Evolutionary conservation across 2,113 vertebrate species (phyloP).

Genomic region (Ceyx melanurus): DNA sequence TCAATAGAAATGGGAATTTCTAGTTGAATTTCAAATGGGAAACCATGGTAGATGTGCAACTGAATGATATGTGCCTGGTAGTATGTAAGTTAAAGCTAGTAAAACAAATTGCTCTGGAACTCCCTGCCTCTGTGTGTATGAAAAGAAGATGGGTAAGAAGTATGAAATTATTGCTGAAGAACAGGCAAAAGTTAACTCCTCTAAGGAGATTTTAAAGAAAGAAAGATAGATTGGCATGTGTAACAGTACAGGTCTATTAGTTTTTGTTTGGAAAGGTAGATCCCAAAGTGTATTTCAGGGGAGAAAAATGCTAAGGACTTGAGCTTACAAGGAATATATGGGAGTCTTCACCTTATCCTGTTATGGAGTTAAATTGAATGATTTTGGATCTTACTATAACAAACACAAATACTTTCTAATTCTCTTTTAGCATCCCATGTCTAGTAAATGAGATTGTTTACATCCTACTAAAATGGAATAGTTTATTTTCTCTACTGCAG

Average conservation of each 20-base stretch:
- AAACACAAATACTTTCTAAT: neutral
- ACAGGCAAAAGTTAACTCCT: neutral
- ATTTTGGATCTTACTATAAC: neutral
- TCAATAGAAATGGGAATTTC: neutral
- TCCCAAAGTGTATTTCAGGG: neutral
- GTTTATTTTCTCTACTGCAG: neutral
- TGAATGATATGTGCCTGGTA: neutral
- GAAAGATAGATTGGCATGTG: no score
- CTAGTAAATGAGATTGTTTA: neutral
- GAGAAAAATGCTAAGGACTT: neutral
- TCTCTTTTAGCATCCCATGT: neutral
- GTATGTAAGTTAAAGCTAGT: neutral
- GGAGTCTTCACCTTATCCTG: neutral
- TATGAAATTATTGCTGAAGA: neutral
- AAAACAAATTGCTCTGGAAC: neutral
- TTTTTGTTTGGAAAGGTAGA: neutral
- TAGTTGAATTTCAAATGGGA: neutral
- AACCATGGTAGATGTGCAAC: neutral
- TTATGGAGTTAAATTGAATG: accelerated
- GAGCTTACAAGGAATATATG: accelerated
- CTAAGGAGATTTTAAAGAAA: neutral
- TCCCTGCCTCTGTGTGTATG: no score
- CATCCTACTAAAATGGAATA: neutral
- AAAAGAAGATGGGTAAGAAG: accelerated
- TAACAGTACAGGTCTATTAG: neutral